A percentile compares a stretch with the other conserved stretches of the same genome.
Evolutionary conservation across 2,797 vertebrate species (phyloP).

Genomic region (Botia almorhae): DNA sequence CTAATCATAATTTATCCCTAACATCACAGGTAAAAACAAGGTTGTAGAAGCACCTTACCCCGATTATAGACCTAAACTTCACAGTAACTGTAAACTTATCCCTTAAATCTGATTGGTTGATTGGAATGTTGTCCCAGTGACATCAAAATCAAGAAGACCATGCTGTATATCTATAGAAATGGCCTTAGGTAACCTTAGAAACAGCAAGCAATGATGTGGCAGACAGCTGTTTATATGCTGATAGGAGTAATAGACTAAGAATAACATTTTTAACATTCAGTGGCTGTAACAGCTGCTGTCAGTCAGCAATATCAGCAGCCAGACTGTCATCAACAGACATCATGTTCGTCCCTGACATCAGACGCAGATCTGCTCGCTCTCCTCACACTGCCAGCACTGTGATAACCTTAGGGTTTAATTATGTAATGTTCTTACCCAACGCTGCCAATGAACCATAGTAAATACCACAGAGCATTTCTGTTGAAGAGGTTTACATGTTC

Average conservation of each 20-base stretch:
- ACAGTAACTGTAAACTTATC: no score
- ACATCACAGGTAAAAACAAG: no score
- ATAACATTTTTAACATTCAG: conserved; percentile 8
- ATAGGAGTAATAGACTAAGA: not conserved
- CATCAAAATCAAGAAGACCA: no score
- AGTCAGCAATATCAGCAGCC: conserved; percentile 10
- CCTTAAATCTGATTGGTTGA: no score
- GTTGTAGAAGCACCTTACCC: no score
- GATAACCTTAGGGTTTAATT: conserved; percentile 47
- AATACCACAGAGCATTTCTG: conserved; percentile 38
- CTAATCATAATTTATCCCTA: no score
- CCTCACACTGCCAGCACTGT: conserved; percentile 1
- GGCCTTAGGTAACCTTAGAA: not conserved
- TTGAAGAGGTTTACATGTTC: conserved; percentile 10
- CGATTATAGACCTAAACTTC: no score
- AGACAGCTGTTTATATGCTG: not conserved
- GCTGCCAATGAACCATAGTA: conserved; percentile 31
- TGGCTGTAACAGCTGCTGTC: conserved; percentile 14
- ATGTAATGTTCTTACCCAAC: conserved; percentile 29
- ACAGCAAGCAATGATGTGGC: not conserved
- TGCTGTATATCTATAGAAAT: not conserved
- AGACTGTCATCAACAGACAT: conserved; percentile 14
- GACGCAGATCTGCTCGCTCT: conserved; percentile 24
- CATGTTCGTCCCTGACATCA: no score
- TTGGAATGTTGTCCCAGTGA: no score